A percentile compares a stretch with the other conserved stretches of the same genome.
Conservation (phyloP, 2,113 vertebrate genomes). For the Rhinoderma darwinii region DNA sequence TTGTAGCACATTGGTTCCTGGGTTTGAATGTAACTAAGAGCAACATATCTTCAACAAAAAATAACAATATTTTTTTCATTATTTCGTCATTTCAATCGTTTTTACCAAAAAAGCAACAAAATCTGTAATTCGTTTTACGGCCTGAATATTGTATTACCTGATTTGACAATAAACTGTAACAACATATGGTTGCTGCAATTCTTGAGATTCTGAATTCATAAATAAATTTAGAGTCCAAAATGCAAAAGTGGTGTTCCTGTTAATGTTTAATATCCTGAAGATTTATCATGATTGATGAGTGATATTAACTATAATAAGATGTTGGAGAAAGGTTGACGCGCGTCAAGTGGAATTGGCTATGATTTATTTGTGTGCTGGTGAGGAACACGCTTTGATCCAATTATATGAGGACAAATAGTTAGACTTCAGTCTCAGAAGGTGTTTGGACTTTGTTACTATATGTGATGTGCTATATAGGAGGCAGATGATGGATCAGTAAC, state of each 20-base stretch:
- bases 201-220: neutral
- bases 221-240: slow-evolving; percentile 29
- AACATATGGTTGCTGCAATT: slow-evolving; percentile 1
- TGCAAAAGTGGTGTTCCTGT: slow-evolving; percentile 57
- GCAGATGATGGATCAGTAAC: neutral
- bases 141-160: neutral
- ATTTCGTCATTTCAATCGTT: neutral
- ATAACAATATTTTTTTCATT: neutral
- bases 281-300: slow-evolving; percentile 67
- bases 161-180: slow-evolving; percentile 29
- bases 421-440: slow-evolving; percentile 10
- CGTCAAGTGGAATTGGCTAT: slow-evolving; percentile 34
- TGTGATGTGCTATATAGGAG: neutral
- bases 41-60: no score
- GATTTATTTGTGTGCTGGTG: slow-evolving; percentile 21
- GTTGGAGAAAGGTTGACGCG: slow-evolving; percentile 64
- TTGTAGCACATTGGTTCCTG: no score
- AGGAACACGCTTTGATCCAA: neutral
- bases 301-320: slow-evolving; percentile 66
- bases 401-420: neutral
- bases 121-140: neutral
- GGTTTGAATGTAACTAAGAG: no score
- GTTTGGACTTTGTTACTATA: neutral
- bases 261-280: slow-evolving; percentile 64
- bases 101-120: neutral